phyloP scores from a whole-genome alignment of 2,888 invertebrate genomes.

The Cylloceria caligata region DNA sequence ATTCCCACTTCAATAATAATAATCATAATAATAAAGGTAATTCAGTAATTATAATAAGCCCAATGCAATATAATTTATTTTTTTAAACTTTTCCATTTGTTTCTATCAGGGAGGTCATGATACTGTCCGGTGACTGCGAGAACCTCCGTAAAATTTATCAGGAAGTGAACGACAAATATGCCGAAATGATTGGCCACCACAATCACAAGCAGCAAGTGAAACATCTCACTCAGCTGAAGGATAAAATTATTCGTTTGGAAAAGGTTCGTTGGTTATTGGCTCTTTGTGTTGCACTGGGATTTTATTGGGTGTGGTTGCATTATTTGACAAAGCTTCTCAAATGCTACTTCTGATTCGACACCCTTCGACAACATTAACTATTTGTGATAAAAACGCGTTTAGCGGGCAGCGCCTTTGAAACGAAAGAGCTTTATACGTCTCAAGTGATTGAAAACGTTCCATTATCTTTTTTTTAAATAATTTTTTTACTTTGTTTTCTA shows the following conservation, averaged over 20 bases:
- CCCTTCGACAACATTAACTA: neutral
- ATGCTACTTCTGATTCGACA: constrained; percentile 54
- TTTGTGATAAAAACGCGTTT: constrained; percentile 5
- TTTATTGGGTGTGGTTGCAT: constrained; percentile 73
- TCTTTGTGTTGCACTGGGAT: constrained; percentile 70
- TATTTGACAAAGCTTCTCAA: constrained; percentile 64
- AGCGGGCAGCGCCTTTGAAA: neutral
- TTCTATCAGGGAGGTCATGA: constrained; percentile 73
- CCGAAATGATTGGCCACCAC: constrained; percentile 88
- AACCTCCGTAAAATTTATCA: constrained; percentile 85
- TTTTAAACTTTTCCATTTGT: constrained; percentile 1
- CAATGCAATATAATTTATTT: constrained; percentile 11
- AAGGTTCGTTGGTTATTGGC: constrained; percentile 82
- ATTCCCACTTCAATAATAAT: too few relatives aligned
- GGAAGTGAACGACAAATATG: constrained; percentile 86
- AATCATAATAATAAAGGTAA: too few relatives aligned
- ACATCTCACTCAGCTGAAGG: constrained; percentile 85
- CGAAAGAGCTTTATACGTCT: neutral
- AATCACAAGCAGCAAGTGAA: constrained; percentile 89
- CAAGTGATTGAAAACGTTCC: neutral
- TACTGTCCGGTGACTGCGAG: constrained; percentile 79
- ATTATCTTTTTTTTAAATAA: neutral
- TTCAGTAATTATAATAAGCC: too few relatives aligned
- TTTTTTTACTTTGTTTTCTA: neutral
- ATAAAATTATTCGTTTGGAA: constrained; percentile 83